These are phyloP conservation scores for Scaptodrosophila lebanonensis DNA, from an alignment of 1,140 invertebrate genomes.

Conservation along the genomic window DNA sequence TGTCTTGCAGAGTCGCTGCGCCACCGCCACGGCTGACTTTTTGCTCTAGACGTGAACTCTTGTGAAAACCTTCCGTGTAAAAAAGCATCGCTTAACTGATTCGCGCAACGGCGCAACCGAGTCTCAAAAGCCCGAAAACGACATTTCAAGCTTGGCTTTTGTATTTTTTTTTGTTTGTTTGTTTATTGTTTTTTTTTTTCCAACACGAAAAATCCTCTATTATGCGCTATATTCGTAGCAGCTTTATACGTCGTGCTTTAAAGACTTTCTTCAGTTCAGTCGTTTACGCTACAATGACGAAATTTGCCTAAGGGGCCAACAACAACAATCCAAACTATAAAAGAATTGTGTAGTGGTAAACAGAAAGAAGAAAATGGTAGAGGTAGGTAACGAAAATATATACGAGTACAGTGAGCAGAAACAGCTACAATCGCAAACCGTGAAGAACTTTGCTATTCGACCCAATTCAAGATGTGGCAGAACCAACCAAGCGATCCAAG, in stretches of 20 bases:
- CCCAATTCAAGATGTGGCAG: slow-evolving; percentile 15
- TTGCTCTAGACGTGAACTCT: slow-evolving; percentile 10
- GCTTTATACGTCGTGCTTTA: background rate
- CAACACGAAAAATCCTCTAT: too few species aligned
- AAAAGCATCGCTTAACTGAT: slow-evolving; percentile 34
- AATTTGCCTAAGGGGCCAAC: slow-evolving; percentile 18
- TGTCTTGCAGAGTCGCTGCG: background rate
- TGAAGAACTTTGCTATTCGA: slow-evolving; percentile 31
- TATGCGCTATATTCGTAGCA: too few species aligned
- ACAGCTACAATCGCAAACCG: slow-evolving; percentile 17
- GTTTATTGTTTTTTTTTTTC: background rate
- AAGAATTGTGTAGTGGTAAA: too few species aligned
- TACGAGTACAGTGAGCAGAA: too few species aligned
- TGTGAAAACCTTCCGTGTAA: slow-evolving; percentile 37
- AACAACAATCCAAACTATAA: background rate
- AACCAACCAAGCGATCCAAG: slow-evolving; percentile 2
- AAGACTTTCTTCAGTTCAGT: slow-evolving; percentile 1
- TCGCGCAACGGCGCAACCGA: background rate
- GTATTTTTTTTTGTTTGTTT: background rate
- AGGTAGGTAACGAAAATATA: background rate
- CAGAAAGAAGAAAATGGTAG: too few species aligned
- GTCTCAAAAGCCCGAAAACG: background rate
- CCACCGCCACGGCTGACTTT: background rate
- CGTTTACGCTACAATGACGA: slow-evolving; percentile 19
- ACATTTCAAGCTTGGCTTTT: background rate